A percentile compares a stretch with the other conserved stretches of the same genome.
phyloP scores from a whole-genome alignment of 2,888 invertebrate genomes.

The Conus canariensis region DNA sequence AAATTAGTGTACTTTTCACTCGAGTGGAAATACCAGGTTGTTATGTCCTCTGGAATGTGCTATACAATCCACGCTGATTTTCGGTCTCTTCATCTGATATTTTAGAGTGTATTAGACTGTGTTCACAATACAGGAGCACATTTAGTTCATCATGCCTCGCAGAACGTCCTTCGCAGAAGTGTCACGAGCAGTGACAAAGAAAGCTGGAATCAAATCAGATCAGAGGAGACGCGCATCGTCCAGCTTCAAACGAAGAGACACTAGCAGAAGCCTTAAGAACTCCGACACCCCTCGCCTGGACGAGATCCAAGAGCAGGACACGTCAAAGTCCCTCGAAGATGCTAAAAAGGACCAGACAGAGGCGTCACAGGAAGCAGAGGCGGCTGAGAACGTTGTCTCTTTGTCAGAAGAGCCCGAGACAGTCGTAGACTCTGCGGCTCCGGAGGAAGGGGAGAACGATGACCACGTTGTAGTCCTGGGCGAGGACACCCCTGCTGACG shows the following conservation, averaged over 20 bases:
- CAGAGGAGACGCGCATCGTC: neutral
- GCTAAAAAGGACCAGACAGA: neutral
- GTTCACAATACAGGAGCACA: neutral
- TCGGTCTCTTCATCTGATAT: neutral
- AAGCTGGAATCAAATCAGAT: neutral
- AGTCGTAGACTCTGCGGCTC: neutral
- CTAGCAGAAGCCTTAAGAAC: neutral
- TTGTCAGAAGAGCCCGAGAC: neutral
- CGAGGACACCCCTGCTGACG: neutral
- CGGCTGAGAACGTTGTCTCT: neutral
- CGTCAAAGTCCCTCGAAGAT: neutral
- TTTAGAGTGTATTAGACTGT: neutral
- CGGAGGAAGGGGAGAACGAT: neutral
- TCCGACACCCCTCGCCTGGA: neutral
- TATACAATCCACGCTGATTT: neutral
- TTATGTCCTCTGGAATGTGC: neutral
- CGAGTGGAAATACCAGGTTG: neutral
- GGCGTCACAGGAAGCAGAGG: neutral
- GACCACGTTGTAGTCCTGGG: neutral
- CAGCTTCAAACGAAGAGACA: neutral
- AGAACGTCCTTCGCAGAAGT: constrained; percentile 1
- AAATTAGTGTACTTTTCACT: too few relatives aligned
- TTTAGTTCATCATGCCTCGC: neutral
- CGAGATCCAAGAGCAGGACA: neutral
- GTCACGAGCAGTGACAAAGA: neutral